Evolutionary conservation across 2,113 vertebrate species (phyloP).

Genomic region (Gnathonemus echidnorhynchus): DNA sequence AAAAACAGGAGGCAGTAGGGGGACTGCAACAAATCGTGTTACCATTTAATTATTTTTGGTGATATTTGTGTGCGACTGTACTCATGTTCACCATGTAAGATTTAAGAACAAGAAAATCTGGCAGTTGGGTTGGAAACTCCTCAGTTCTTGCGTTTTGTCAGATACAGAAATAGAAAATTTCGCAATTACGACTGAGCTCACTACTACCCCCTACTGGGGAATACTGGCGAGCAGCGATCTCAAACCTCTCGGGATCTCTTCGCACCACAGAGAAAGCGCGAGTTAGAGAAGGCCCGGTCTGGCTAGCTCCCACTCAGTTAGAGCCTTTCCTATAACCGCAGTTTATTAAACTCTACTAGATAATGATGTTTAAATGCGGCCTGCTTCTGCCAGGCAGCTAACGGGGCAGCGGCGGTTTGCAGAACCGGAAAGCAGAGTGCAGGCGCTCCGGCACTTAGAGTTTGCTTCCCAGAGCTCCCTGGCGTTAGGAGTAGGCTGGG

Average conservation of each 20-base stretch:
- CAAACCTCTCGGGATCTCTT: not conserved
- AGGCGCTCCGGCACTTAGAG: too few species aligned
- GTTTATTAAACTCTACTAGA: conserved; percentile 22
- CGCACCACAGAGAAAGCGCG: not conserved
- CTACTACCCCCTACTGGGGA: not conserved
- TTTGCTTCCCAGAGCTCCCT: not conserved
- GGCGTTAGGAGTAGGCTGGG: not conserved
- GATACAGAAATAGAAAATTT: not conserved
- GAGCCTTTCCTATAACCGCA: not conserved
- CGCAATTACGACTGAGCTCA: not conserved
- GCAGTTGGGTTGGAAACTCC: not conserved
- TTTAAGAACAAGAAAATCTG: not conserved
- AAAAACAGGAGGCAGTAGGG: not conserved
- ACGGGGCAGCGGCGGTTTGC: conserved; percentile 7
- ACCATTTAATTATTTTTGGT: not conserved
- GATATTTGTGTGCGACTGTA: not conserved
- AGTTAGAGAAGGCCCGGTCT: not conserved
- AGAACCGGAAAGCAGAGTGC: not conserved
- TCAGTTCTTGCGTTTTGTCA: not conserved
- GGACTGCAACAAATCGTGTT: not conserved
- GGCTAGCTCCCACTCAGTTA: not conserved
- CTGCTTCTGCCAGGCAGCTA: not conserved
- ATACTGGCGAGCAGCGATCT: not conserved
- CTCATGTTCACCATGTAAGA: not conserved
- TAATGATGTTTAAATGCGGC: conserved; percentile 7